Percentiles rank a stretch among this genome's conserved stretches.
phyloP scores from a whole-genome alignment of 2,888 invertebrate species.

The Podabrus alpinus region DNA sequence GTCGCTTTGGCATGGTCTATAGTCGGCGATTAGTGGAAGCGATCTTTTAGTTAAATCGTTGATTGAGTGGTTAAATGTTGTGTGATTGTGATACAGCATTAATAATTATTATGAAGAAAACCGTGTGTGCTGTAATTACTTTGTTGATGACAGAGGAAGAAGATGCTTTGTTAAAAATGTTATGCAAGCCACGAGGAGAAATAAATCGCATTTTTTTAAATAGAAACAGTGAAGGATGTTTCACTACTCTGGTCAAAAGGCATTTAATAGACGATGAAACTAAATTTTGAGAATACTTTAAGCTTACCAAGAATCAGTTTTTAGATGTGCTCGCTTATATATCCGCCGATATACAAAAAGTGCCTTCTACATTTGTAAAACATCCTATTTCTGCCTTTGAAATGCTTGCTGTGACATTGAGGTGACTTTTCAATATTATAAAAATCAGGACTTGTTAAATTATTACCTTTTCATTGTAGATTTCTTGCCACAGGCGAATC shows the following conservation, averaged over 20 bases:
- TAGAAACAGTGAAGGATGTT: background rate
- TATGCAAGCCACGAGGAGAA: background rate
- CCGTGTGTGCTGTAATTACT: background rate
- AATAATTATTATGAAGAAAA: background rate
- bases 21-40: background rate
- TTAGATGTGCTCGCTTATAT: background rate
- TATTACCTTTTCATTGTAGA: conserved; percentile 15
- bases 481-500: conserved; percentile 32
- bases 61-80: background rate
- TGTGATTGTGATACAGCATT: background rate
- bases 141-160: background rate
- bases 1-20: background rate
- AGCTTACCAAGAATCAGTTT: background rate
- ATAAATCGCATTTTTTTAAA: background rate
- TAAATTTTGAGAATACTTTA: conserved; percentile 1
- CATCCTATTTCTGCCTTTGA: background rate
- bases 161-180: background rate
- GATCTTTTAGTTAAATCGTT: background rate
- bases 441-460: background rate
- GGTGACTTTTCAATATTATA: background rate
- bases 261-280: background rate
- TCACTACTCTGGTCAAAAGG: background rate
- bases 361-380: too few relatives aligned
- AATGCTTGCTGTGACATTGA: background rate
- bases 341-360: too few relatives aligned